Evolutionary conservation across 2,888 invertebrate genomes (phyloP).

Genomic region (Caenorhabditis macrosperma): DNA sequence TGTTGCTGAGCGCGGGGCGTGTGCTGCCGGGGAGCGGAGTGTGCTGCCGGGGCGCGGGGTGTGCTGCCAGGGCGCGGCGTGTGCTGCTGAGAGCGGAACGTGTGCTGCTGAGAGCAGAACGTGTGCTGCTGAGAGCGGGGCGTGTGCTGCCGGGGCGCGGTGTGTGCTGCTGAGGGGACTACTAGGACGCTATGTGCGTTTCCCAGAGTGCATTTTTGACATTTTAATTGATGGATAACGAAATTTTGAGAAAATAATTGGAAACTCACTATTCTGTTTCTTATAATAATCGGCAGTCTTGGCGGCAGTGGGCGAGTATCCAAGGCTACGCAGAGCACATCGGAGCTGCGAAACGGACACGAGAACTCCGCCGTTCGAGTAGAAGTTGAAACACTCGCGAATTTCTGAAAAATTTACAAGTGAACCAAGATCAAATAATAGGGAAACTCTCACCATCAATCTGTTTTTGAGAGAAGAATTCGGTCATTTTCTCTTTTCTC

Average conservation of each 20-base stretch:
- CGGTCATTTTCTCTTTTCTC: constrained; percentile 43
- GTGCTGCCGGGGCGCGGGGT: too few relatives aligned
- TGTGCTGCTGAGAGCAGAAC: too few relatives aligned
- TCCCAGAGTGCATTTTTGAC: too few relatives aligned
- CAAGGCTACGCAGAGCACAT: constrained; percentile 65
- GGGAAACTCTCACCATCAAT: constrained; percentile 65
- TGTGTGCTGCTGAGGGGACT: too few relatives aligned
- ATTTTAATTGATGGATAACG: background rate
- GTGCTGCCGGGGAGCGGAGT: too few relatives aligned
- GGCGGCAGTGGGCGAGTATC: constrained; percentile 63
- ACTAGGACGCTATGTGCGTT: background rate
- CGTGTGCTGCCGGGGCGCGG: too few relatives aligned
- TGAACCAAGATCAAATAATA: background rate
- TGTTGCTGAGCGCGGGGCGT: too few relatives aligned
- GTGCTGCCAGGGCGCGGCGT: too few relatives aligned
- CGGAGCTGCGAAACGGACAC: constrained; percentile 60
- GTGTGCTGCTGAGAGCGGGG: too few relatives aligned
- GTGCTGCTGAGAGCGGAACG: too few relatives aligned
- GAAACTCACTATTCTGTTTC: constrained; percentile 48
- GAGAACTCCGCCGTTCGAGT: constrained; percentile 55
- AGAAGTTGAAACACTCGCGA: constrained; percentile 69
- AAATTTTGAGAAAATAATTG: too few relatives aligned
- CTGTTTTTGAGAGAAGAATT: constrained; percentile 61
- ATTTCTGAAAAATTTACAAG: constrained; percentile 60
- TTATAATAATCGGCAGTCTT: constrained; percentile 62